Base-by-base conservation (phyloP, 2,113 vertebrate species). In the Amazona guildingii region DNA sequence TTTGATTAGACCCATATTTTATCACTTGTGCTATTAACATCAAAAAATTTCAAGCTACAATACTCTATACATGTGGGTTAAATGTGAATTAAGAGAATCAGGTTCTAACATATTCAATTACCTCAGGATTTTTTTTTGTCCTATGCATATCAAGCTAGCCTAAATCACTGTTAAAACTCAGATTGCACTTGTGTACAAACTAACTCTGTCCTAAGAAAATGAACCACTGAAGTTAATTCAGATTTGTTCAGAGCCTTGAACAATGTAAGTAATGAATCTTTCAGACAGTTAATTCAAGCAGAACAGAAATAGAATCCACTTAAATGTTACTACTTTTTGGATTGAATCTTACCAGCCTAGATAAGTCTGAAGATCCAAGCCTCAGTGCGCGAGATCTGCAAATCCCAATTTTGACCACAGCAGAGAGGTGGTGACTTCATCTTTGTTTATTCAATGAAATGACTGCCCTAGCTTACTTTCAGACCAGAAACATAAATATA, bases 1-100 rank as follows among this genome's bases (percentile, higher is more conserved):
- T 98, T 95, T 97, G 95, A 97, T 97, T 94, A 97, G 96, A 95
- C 72, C 67, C 91, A 88, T 97, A 98, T 97, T 98, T 97, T 97
- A 96, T 96, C 88, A 70, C 70, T 93, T 70, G 55, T 79, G 46
- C 64, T 92, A 57, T 95, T 95, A 97, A 61, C 91, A 95, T 96
- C 83, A 94, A 88, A 86, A 44, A 62, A 69, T 80, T 86, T 93
- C 43, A 89, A 94, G 66, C 61, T 80, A 74, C 52, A 59, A 48
- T 95, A 89, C 28, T 80, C 43, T 51, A 8, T 72, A 75, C 57
- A 70, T 59, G 91, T 92, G 41, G 18, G 69, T 92, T 92, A 90
- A 92, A 86, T 57, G 62, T 92, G 84, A 94, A 76, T 95, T 87
- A 85, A 93, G 37, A 78, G 94, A 94, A 94, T 69, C 11, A 8